Base-by-base conservation (phyloP, 2,888 invertebrate species). In the Elysia crispata region DNA sequence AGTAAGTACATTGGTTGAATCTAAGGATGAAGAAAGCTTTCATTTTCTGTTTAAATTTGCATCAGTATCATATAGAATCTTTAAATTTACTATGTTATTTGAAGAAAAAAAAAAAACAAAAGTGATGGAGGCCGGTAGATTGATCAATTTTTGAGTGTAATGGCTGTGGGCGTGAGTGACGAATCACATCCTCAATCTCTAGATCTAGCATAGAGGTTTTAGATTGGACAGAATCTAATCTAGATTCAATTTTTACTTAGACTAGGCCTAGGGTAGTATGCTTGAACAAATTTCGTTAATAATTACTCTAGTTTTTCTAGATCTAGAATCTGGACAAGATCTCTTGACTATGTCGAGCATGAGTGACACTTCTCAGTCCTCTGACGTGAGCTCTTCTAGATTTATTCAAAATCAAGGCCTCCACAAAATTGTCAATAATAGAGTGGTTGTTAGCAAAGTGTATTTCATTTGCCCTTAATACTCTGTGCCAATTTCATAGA, bases 1-100 rank as follows among this genome's bases (percentile, higher is more conserved):
- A 72, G 83, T 83, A 81, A 79, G 83, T 83, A 33, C 25, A 20
- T 18, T 64, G 25, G 28, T 33, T 66, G 18, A 15, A 6, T 76
- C n/a, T 30, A 33, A n/a, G 0, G 50, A 23, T 76, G 5, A n/a
- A 28, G 31, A 41, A n/a, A 13, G 50, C 0, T 67, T 23, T 23
- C 23, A 8, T 6, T 15, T 33, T n/a, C n/a, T n/a, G n/a, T 33
- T 18, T 69, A 69, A 20, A 3, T 66, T n/a, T n/a, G n/a, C n/a
- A n/a, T n/a, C n/a, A n/a, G n/a, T n/a, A n/a, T n/a, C n/a, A n/a
- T n/a, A n/a, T n/a, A n/a, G n/a, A n/a, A n/a, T n/a, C n/a, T n/a
- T n/a, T n/a, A 18, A 8, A 66, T 28, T 3, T 6, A 13, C n/a
- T 25, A 20, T 18, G 28, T 30, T 66, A 13, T 3, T 66, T 25